Percentiles rank a stretch among this genome's conserved stretches.
phyloP scores from a whole-genome alignment of 1,140 invertebrate genomes.

The Eriosoma lanigerum region DNA sequence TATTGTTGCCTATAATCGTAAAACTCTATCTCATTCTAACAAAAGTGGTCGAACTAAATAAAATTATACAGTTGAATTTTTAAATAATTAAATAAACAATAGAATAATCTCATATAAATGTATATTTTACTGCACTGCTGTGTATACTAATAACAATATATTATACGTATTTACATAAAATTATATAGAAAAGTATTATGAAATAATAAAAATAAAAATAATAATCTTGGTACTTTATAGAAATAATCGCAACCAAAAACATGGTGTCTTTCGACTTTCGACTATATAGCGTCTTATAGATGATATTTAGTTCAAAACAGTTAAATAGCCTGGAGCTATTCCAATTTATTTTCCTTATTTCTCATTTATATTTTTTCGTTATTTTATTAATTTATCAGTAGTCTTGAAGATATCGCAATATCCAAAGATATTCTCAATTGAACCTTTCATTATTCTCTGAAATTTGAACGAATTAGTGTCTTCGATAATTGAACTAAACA shows the following conservation, averaged over 20 bases:
- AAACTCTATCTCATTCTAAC: background rate
- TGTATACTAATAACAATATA: background rate
- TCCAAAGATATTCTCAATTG: background rate
- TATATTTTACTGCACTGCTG: background rate
- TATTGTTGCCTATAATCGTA: background rate
- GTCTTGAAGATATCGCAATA: background rate
- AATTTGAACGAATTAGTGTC: slow-evolving; percentile 18
- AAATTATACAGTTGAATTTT: no score
- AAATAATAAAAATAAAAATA: background rate
- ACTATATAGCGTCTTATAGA: no score
- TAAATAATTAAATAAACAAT: no score
- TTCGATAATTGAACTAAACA: background rate
- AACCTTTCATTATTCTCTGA: background rate
- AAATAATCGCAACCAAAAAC: background rate
- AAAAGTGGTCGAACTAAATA: no score
- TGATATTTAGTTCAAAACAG: background rate
- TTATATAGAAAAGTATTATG: no score
- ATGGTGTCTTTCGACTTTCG: background rate
- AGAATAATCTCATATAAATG: background rate
- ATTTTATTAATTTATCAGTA: background rate
- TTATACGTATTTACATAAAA: background rate
- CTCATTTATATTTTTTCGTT: background rate
- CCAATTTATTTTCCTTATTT: slow-evolving; percentile 1
- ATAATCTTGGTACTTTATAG: background rate
- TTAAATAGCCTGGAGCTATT: background rate